Evolutionary conservation across 2,888 invertebrate genomes (phyloP).

Genomic region (Meta bourneti): DNA sequence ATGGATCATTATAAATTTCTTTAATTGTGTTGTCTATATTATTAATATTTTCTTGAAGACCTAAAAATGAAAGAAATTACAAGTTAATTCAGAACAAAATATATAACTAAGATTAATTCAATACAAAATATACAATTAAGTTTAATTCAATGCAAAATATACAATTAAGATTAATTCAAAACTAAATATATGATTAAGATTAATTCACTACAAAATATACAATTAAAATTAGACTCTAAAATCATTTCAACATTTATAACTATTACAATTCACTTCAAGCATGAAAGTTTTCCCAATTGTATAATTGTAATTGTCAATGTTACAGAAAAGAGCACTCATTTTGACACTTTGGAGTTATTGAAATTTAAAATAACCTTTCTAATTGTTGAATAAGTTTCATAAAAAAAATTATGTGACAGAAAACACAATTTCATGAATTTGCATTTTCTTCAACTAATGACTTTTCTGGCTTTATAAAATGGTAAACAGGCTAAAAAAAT

Average conservation of each 20-base stretch:
- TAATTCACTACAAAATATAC: neutral
- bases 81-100: neutral
- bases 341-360: no score
- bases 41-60: slow-evolving; percentile 80
- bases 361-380: no score
- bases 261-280: neutral
- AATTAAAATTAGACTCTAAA: neutral
- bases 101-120: neutral
- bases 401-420: no score
- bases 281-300: no score
- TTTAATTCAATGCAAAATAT: neutral
- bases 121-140: neutral
- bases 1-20: slow-evolving; percentile 80
- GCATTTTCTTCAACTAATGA: no score
- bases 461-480: no score
- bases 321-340: no score
- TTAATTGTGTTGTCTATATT: slow-evolving; percentile 80
- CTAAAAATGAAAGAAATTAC: slow-evolving; percentile 73
- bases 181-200: no score
- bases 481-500: no score
- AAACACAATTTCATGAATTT: no score
- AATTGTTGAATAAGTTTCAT: no score
- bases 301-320: no score
- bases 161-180: neutral
- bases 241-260: neutral